These are phyloP conservation scores for Apodemia duryi DNA, from an alignment of 2,888 invertebrate genomes.

Conservation along the genomic window DNA sequence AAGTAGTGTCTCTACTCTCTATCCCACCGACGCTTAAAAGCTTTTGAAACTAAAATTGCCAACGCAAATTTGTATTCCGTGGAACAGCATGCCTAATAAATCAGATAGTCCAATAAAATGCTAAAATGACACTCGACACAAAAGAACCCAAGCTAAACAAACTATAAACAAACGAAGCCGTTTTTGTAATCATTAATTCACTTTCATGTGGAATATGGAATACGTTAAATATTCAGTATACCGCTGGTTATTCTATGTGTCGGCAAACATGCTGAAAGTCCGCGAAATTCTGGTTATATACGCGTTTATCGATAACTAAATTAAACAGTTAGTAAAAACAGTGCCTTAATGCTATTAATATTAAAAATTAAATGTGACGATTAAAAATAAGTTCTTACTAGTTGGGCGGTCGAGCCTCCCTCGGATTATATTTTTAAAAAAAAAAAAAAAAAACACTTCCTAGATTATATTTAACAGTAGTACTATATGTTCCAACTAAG, in stretches of 20 bases:
- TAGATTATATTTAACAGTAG: too few relatives aligned
- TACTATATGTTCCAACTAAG: too few relatives aligned
- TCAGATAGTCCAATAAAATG: constrained; percentile 5
- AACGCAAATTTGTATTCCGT: background rate
- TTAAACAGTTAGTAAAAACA: background rate
- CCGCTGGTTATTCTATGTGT: background rate
- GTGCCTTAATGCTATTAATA: background rate
- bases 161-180: constrained; percentile 6
- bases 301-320: background rate
- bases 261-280: constrained; percentile 8
- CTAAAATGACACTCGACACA: constrained; percentile 8
- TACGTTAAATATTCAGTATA: background rate
- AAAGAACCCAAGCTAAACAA: constrained; percentile 1
- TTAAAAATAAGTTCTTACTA: too few relatives aligned
- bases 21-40: background rate
- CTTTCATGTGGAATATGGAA: constrained; percentile 1
- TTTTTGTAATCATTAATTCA: constrained; percentile 9
- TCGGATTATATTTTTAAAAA: too few relatives aligned
- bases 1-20: background rate
- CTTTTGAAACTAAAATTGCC: background rate
- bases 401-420: too few relatives aligned
- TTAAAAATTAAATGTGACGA: too few relatives aligned
- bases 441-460: too few relatives aligned
- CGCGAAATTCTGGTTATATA: background rate
- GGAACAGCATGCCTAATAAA: constrained; percentile 2